Evolutionary conservation across 1,140 invertebrate species (phyloP), one percentile per base, ranked within the genome.

Genomic region (Heliconius melpomene): DNA sequence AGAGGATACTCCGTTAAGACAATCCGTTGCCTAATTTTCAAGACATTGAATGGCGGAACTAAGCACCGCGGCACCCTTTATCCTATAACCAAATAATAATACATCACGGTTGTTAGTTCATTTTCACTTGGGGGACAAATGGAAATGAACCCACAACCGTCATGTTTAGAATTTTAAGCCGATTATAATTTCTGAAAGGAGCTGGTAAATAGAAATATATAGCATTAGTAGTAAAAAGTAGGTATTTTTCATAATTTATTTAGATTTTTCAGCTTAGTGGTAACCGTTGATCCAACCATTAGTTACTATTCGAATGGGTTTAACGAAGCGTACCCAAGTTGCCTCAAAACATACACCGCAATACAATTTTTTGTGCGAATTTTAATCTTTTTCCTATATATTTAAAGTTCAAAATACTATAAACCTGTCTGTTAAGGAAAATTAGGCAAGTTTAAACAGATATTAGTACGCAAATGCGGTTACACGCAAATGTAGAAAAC

Each of bases 301-400:
- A 54, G 26, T 38, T 77, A 46, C 75, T 77, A 70, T 54, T 52
- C 70, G 29, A 54, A 77, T 40, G 26, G 50, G 76, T 54, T 77
- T 77, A 77, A 77, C 76, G 70, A 77, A 77, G 70, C 76, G 60
- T 77, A 77, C 46, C 29, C 40, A 38, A 54, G 76, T 72, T 77
- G 60, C 29, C 70, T 77, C 29, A 77, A 54, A 77, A 72, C 29
- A 50, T 72, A 26, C 66, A 32, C 32, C 46, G 8, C 23, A n/a
- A 20, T 70, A 66, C 29, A 71, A 20, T 29, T 50, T 18, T 16
- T 77, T 50, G 16, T 54, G 40, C 66, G 7, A 77, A 71, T 72
- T 72, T 77, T 20, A 20, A 77, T 36, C n/a, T 23, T 72, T n/a
- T 72, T 13, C 20, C 11, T 16, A 40, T 7, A 40, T 5, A 3